phyloP scores from a whole-genome alignment of 2,888 invertebrate genomes.

The Camptogramma bilineatum region DNA sequence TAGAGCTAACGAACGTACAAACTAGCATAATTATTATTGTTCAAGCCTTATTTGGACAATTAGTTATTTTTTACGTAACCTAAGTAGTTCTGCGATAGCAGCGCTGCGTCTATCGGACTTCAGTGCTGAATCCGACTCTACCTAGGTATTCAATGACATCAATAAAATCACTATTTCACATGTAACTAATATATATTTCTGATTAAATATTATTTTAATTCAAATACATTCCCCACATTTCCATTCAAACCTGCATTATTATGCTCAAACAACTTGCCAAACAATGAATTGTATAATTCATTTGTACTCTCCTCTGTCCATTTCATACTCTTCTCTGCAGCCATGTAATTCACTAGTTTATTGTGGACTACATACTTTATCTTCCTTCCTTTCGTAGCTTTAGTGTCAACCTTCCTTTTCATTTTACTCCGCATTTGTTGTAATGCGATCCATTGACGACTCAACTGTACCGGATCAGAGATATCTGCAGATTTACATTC shows the following conservation, averaged over 20 bases:
- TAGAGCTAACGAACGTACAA: too few relatives aligned
- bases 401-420: slow-evolving; percentile 96
- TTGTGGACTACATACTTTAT: slow-evolving; percentile 94
- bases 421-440: slow-evolving; percentile 96
- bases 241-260: slow-evolving; percentile 73
- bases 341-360: slow-evolving; percentile 96
- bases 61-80: too few relatives aligned
- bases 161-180: neutral
- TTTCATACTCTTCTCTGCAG: slow-evolving; percentile 87
- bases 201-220: slow-evolving; percentile 52
- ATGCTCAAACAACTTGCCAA: slow-evolving; percentile 87
- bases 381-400: slow-evolving; percentile 97
- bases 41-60: too few relatives aligned
- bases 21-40: too few relatives aligned
- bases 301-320: slow-evolving; percentile 93
- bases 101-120: too few relatives aligned
- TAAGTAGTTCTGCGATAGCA: too few relatives aligned
- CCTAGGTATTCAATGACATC: neutral
- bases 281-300: slow-evolving; percentile 93
- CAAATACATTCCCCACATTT: slow-evolving; percentile 66
- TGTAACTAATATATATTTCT: neutral
- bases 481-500: slow-evolving; percentile 94
- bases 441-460: slow-evolving; percentile 95
- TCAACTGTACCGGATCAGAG: slow-evolving; percentile 93
- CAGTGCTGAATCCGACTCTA: too few relatives aligned